These are phyloP conservation scores for Etheostoma nigrum DNA, from an alignment of 2,797 vertebrate genomes.

Conservation along the genomic window DNA sequence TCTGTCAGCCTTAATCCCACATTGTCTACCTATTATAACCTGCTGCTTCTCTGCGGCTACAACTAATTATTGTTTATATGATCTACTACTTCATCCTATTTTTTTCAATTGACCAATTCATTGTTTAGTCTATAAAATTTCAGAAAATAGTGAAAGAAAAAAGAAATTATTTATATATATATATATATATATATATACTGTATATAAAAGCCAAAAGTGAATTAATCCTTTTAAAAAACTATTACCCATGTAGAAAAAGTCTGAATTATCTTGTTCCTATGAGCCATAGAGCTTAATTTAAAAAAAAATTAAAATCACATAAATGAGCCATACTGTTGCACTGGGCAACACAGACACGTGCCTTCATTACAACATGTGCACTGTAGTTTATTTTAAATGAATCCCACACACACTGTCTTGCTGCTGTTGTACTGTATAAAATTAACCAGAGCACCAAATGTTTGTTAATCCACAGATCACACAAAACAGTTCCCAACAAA, in stretches of 20 bases:
- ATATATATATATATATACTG: no score
- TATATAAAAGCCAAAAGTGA: not conserved
- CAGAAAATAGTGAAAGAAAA: not conserved
- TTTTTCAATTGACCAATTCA: not conserved
- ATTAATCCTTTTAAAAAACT: no score
- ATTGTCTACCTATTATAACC: not conserved
- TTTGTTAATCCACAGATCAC: not conserved
- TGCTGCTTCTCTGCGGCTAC: not conserved
- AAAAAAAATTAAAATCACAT: not conserved
- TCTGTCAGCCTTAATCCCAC: not conserved
- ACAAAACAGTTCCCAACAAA: constrained; percentile 15
- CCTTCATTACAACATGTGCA: not conserved
- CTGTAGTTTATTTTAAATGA: constrained; percentile 8
- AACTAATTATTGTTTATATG: not conserved
- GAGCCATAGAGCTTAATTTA: not conserved
- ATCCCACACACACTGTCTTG: not conserved
- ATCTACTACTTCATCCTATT: not conserved
- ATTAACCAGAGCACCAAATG: not conserved
- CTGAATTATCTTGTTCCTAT: not conserved
- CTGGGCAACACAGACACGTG: not conserved
- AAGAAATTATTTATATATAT: no score
- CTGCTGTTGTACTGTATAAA: not conserved
- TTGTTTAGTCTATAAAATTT: not conserved
- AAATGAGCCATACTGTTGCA: not conserved
- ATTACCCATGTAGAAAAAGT: not conserved